Evolutionary conservation across 2,888 invertebrate genomes (phyloP).

Genomic region (Brachyptera putata): DNA sequence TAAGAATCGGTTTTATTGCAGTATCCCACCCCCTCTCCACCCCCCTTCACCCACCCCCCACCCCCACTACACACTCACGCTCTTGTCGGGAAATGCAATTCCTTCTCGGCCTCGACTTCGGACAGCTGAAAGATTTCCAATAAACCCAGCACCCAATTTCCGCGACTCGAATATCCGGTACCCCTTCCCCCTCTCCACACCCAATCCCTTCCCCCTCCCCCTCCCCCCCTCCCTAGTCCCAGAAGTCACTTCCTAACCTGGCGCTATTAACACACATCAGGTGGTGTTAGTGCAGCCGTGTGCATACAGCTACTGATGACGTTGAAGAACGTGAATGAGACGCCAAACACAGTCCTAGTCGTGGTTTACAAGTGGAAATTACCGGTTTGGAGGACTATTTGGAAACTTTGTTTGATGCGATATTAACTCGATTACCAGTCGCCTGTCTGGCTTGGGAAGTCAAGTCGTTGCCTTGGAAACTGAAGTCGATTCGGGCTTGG

Average conservation of each 20-base stretch:
- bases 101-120: constrained; percentile 35
- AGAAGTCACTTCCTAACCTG: constrained; percentile 16
- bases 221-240: not conserved
- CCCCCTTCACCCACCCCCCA: constrained; percentile 39
- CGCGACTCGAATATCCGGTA: constrained; percentile 43
- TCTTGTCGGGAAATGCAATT: constrained; percentile 34
- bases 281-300: no score
- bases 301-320: no score
- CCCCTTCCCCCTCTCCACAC: constrained; percentile 37
- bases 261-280: constrained; percentile 13
- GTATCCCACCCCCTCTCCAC: constrained; percentile 28
- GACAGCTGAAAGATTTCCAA: constrained; percentile 50
- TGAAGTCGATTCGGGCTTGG: no score
- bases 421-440: no score
- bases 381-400: no score
- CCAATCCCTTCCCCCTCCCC: constrained; percentile 15
- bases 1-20: constrained; percentile 21
- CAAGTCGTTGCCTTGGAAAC: no score
- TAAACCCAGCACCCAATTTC: constrained; percentile 47
- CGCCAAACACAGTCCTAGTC: no score
- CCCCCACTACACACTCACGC: constrained; percentile 42
- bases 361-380: no score
- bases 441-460: no score
- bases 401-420: no score
- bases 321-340: no score